A percentile compares a stretch with the other conserved stretches of the same genome.
Evolutionary conservation across 2,888 invertebrate genomes (phyloP).

Genomic region (Lasioglossum zephyrum): DNA sequence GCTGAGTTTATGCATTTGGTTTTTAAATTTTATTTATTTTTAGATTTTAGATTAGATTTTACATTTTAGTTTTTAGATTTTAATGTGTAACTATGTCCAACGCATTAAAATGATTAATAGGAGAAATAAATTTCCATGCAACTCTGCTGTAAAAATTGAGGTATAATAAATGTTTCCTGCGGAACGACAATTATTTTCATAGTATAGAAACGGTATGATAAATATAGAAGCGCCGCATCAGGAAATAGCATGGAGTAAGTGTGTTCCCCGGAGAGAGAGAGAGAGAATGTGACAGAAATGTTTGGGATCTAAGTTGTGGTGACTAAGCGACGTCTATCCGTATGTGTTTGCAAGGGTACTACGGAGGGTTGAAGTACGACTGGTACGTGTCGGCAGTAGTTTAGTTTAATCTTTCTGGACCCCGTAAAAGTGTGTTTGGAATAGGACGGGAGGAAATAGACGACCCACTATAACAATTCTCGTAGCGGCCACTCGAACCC

Average conservation of each 20-base stretch:
- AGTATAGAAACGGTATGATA: background rate
- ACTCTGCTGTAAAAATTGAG: background rate
- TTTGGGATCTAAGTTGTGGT: background rate
- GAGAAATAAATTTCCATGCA: too few species aligned
- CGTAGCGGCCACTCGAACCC: background rate
- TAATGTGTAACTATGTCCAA: too few species aligned
- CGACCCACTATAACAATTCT: background rate
- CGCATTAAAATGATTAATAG: too few species aligned
- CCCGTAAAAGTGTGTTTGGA: background rate
- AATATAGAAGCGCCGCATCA: conserved; percentile 9
- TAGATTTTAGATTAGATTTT: too few species aligned
- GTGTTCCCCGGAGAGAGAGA: background rate
- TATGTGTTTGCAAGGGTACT: background rate
- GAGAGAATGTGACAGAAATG: conserved; percentile 12
- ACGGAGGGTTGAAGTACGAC: background rate
- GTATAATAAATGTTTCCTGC: background rate
- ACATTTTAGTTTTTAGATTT: too few species aligned
- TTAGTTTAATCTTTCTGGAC: background rate
- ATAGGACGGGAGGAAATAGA: conserved; percentile 3
- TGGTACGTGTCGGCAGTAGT: background rate
- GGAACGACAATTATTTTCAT: background rate
- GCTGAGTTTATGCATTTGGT: background rate
- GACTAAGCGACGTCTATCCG: conserved; percentile 2
- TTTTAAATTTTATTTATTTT: too few species aligned
- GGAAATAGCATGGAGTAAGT: background rate